Conservation (phyloP, 1,140 invertebrate genomes). For the Drosophila kepulauana region DNA sequence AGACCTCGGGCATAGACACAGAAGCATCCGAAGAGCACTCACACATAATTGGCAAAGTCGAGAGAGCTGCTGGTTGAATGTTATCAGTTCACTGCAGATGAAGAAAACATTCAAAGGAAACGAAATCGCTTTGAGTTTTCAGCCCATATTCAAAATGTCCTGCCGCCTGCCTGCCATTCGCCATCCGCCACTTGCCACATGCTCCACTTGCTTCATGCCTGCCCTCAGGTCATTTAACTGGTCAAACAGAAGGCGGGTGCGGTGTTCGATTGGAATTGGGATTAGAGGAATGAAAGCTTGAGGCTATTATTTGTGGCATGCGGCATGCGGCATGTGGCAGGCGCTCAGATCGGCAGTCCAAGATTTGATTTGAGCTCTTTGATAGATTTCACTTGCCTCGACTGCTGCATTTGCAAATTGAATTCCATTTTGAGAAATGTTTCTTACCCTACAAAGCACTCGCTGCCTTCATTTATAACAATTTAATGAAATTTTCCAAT, state of each 20-base stretch:
- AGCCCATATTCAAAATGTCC: conserved; percentile 73
- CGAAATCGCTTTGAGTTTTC: conserved; percentile 58
- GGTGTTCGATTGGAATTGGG: conserved; percentile 35
- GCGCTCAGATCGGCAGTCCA: conserved; percentile 46
- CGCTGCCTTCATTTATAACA: conserved; percentile 74
- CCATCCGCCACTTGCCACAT: conserved; percentile 8
- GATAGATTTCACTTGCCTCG: conserved; percentile 61
- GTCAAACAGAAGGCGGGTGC: conserved; percentile 51
- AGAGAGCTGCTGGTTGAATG: conserved; percentile 62
- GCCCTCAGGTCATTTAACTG: conserved; percentile 53
- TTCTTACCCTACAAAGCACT: conserved; percentile 40
- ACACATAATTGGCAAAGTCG: conserved; percentile 64
- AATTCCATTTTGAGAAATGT: conserved; percentile 66
- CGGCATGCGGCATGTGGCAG: conserved; percentile 15
- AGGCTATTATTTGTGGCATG: conserved; percentile 49
- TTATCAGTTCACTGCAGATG: conserved; percentile 73
- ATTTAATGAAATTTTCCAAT: conserved; percentile 84
- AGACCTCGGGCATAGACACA: conserved; percentile 37
- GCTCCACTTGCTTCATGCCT: background rate
- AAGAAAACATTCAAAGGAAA: conserved; percentile 25
- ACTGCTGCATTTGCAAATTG: conserved; percentile 78
- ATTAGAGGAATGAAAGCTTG: conserved; percentile 29
- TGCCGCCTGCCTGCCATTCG: background rate
- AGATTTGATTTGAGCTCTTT: conserved; percentile 71
- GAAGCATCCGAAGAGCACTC: conserved; percentile 56